phyloP scores from a whole-genome alignment of 2,797 vertebrate species.

The Poeciliopsis turneri region DNA sequence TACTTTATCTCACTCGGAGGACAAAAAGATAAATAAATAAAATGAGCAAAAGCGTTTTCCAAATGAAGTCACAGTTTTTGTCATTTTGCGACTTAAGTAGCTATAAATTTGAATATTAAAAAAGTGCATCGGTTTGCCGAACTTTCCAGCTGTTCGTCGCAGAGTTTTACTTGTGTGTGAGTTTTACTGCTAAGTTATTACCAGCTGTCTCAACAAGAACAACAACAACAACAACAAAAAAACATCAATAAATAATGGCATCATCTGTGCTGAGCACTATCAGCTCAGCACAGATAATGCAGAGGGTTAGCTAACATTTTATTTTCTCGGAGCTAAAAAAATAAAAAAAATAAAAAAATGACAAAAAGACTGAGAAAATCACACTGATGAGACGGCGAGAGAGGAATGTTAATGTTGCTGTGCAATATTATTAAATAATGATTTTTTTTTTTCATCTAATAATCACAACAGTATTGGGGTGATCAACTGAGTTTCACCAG shows the following conservation, averaged over 20 bases:
- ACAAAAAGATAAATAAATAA: background rate
- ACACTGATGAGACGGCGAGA: background rate
- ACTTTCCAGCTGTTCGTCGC: background rate
- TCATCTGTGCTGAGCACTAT: background rate
- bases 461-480: background rate
- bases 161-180: background rate
- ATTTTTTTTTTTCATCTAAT: background rate
- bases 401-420: background rate
- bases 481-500: background rate
- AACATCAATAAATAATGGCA: no score
- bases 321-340: background rate
- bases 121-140: background rate
- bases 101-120: background rate
- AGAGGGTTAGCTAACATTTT: background rate
- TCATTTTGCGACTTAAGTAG: background rate
- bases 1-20: background rate
- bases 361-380: background rate
- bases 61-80: background rate
- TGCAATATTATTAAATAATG: background rate
- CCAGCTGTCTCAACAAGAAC: background rate
- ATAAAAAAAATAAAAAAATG: no score
- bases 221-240: no score
- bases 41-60: background rate
- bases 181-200: background rate
- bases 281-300: background rate